Evolutionary conservation across 1,140 invertebrate genomes (phyloP).

Genomic region (Amyelois transitella): DNA sequence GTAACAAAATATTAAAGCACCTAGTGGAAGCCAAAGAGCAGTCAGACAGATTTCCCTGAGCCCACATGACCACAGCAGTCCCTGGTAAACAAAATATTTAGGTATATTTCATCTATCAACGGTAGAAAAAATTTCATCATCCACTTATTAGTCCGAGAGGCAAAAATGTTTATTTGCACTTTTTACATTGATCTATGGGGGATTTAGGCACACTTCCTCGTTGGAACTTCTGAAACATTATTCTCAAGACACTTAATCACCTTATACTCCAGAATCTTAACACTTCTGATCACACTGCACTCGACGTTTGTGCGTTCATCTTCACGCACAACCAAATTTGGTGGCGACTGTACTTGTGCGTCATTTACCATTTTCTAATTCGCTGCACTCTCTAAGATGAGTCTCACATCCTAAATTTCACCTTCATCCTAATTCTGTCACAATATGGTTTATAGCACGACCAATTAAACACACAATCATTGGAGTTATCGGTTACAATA

Average conservation of each 20-base stretch:
- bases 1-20: constrained; percentile 89
- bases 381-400: constrained; percentile 23
- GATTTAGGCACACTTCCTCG: background rate
- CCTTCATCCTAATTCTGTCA: constrained; percentile 3
- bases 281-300: constrained; percentile 39
- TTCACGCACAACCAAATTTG: constrained; percentile 41
- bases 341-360: constrained; percentile 59
- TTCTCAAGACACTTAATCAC: constrained; percentile 22
- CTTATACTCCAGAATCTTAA: constrained; percentile 56
- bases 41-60: constrained; percentile 84
- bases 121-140: too few species aligned
- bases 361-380: constrained; percentile 67
- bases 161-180: too few species aligned
- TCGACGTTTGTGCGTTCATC: constrained; percentile 40
- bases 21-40: constrained; percentile 86
- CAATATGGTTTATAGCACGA: background rate
- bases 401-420: constrained; percentile 14
- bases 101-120: too few species aligned
- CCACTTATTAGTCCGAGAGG: too few species aligned
- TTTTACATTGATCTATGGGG: too few species aligned
- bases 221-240: background rate
- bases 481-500: constrained; percentile 4
- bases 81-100: constrained; percentile 36
- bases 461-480: constrained; percentile 6
- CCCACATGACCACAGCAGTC: constrained; percentile 68